Evolutionary conservation across 2,113 vertebrate species (phyloP), one percentile per base, ranked within the genome.

Genomic region (Aplodontia rufa): DNA sequence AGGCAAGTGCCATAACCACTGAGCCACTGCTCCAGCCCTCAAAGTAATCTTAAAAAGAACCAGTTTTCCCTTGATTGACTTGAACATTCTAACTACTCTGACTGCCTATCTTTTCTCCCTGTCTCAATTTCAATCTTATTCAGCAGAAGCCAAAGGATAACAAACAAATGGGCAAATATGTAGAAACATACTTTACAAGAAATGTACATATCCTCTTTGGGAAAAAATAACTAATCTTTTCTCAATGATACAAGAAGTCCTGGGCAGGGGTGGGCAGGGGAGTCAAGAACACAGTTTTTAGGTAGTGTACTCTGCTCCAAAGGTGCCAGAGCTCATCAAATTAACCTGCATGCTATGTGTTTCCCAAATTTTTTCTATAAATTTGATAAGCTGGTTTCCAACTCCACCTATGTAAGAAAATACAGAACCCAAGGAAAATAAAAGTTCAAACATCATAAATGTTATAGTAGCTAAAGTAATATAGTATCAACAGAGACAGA

Each of bases 361-460:
- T 53, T 30, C 53, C 47, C 55, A 79, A 86, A 32, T 8, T 66
- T 84, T 68, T 62, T 13, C 87, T 78, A 71, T 53, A 64, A 76
- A 69, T 16, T 75, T 76, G 51, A 66, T 64, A 91, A 76, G 51
- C 30, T 91, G 69, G 66, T 82, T 91, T 76, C 35, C 42, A 87
- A 82, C 49, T 82, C 37, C 24, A 75, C 47, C 60, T 91, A 8
- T 71, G 62, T 11, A 75, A 64, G 76, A 79, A 85, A 79, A 80
- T 40, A 74, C 17, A 47, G 60, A 68, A n/a, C 32, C 80, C 26
- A 64, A 87, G 51, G 80, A 82, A 72, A 90, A 62, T 42, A 94
- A 86, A 88, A 51, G 66, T 35, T 68, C 81, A 64, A 75, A 74
- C 62, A 64, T 94, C n/a, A 45, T 91, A 92, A 71, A 88, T 78